Base-by-base conservation (phyloP, 1,140 invertebrate genomes). In the Leptinotarsa undecemlineata region DNA sequence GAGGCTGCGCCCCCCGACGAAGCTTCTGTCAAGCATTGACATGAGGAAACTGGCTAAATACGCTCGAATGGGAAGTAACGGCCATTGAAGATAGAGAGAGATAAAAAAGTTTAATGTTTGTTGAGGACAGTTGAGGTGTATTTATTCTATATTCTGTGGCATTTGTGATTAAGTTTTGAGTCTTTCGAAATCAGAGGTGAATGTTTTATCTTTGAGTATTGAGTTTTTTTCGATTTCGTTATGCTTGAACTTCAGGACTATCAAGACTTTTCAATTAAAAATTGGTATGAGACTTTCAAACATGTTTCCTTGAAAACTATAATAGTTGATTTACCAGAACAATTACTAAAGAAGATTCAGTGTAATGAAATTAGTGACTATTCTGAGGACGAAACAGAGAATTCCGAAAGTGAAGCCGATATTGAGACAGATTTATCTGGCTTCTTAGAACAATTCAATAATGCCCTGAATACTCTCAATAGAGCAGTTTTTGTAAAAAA, bases 401-500 rank as follows among this genome's bases (percentile, higher is more conserved):
- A 48, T n/a, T 20, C 11, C 17, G 62, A 48, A n/a, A 61, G 73
- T 51, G 33, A 42, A 62, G 14, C 20, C 11, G 64, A 71, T 5
- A 63, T 73, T 48, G 42, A 74, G n/a, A 63, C 73, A 23, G 78
- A 76, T 68, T 57, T 61, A 19, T 33, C 19, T 47, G 76, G 78
- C n/a, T 81, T 76, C 74, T 64, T 78, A 51, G 78, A 79, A 60
- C 33, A 77, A 21, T 51, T 84, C 13, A 82, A 79, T 72, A 81
- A 84, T 74, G 81, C 79, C 1, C 74, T 83, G 73, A 80, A 79
- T 48, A 63, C 47, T 0, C 76, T 83, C 17, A 76, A 81, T 68
- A 79, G 71, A 62, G 77, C 74, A 67, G 81, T 78, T 61, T 84
- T 84, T 78, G 78, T 82, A 48, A 84, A 82, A 79, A 83, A 81